Evolutionary conservation across 2,888 invertebrate species (phyloP).

Genomic region (Eupithecia tripunctaria): DNA sequence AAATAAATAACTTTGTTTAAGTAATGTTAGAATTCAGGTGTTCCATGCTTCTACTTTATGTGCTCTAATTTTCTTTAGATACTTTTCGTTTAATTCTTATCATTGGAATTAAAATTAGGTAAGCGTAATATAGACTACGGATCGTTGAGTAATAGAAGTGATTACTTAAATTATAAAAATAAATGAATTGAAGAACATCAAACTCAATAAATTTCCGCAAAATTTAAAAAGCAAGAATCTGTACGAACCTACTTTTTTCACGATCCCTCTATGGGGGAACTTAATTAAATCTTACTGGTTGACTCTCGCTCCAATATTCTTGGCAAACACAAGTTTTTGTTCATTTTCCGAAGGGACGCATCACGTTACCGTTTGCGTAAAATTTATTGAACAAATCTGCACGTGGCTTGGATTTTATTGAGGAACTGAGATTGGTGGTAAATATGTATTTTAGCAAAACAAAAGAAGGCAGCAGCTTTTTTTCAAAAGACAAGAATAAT

Average conservation of each 20-base stretch:
- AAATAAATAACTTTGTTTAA: too few species aligned
- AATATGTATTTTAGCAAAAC: conserved; percentile 13
- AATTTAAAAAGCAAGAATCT: conserved; percentile 11
- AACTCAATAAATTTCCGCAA: neutral
- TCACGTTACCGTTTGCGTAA: conserved; percentile 34
- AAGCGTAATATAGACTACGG: too few species aligned
- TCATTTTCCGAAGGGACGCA: conserved; percentile 42
- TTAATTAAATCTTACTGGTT: conserved; percentile 73
- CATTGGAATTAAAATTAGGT: neutral
- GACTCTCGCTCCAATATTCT: conserved; percentile 56
- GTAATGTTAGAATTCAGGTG: neutral
- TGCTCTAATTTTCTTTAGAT: neutral
- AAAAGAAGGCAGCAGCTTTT: neutral
- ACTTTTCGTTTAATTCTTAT: neutral
- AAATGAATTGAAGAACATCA: neutral
- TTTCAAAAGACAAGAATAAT: neutral
- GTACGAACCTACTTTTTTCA: conserved; percentile 13
- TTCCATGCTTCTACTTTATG: neutral
- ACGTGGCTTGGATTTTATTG: conserved; percentile 28
- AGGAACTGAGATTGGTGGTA: conserved; percentile 5
- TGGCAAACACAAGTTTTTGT: conserved; percentile 51
- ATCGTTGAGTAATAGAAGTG: neutral
- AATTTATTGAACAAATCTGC: conserved; percentile 37
- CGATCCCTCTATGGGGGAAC: conserved; percentile 44
- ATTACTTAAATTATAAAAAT: neutral